phyloP scores from a whole-genome alignment of 2,797 vertebrate genomes.

The Tarsius wallacei region DNA sequence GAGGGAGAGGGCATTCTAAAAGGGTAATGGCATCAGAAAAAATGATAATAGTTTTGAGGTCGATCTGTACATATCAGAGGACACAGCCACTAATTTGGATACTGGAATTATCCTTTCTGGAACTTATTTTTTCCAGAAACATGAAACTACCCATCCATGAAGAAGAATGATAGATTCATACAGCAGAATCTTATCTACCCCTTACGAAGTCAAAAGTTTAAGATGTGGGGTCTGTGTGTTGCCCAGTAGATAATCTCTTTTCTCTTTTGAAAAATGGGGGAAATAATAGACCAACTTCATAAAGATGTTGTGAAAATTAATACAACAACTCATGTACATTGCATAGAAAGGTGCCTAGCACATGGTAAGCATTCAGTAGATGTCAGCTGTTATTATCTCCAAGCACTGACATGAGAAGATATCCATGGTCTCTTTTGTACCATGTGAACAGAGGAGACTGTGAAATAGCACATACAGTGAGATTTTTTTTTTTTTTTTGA shows the following conservation, averaged over 20 bases:
- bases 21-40: background rate
- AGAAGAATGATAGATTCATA: background rate
- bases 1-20: background rate
- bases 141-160: background rate
- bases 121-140: slow-evolving; percentile 34
- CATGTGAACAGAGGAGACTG: background rate
- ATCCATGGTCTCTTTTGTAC: background rate
- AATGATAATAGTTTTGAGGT: background rate
- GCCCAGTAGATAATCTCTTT: background rate
- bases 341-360: background rate
- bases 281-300: background rate
- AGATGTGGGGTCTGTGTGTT: background rate
- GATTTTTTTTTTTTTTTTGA: background rate
- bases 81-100: background rate
- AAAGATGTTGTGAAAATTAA: background rate
- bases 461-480: background rate
- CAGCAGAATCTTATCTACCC: background rate
- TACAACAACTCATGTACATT: background rate
- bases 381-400: background rate
- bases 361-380: background rate
- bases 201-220: background rate
- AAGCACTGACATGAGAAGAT: background rate
- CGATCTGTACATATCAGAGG: background rate
- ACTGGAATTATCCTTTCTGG: background rate
- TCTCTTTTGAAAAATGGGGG: background rate